Percentiles rank a stretch among this genome's conserved stretches.
Evolutionary conservation across 2,888 invertebrate species (phyloP).

Genomic region (Germaria angustata): DNA sequence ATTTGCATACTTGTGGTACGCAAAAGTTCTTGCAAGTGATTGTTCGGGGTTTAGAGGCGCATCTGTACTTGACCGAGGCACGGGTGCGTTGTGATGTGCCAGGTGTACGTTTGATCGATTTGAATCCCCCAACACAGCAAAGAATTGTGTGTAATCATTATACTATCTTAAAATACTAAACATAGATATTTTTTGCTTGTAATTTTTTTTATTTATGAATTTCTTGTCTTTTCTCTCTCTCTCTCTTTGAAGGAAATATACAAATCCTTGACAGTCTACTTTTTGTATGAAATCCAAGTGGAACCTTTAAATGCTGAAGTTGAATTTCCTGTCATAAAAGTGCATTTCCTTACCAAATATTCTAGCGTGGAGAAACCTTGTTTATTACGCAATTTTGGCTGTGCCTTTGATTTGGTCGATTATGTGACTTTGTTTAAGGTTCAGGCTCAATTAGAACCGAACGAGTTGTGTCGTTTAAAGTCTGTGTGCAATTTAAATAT

Average conservation of each 20-base stretch:
- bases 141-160: conserved; percentile 81
- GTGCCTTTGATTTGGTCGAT: conserved; percentile 89
- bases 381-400: conserved; percentile 82
- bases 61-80: conserved; percentile 81
- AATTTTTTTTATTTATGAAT: not conserved
- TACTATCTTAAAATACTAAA: not conserved
- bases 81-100: conserved; percentile 83
- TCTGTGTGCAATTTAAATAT: conserved; percentile 91
- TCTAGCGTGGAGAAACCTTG: conserved; percentile 75
- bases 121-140: conserved; percentile 84
- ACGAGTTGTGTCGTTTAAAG: conserved; percentile 93
- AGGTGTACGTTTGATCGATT: conserved; percentile 83
- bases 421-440: conserved; percentile 93
- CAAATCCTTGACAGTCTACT: conserved; percentile 88
- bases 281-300: conserved; percentile 90
- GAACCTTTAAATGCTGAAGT: conserved; percentile 83
- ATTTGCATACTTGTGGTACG: conserved; percentile 90
- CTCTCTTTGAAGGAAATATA: conserved; percentile 83
- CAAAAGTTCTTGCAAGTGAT: conserved; percentile 92
- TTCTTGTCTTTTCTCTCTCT: not conserved
- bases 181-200: not conserved
- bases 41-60: conserved; percentile 83
- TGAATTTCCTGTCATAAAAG: conserved; percentile 83
- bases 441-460: conserved; percentile 85
- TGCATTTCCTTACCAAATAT: conserved; percentile 85